These are phyloP conservation scores for Borostomias antarcticus DNA, from an alignment of 2,797 vertebrate species.

Conservation along the genomic window DNA sequence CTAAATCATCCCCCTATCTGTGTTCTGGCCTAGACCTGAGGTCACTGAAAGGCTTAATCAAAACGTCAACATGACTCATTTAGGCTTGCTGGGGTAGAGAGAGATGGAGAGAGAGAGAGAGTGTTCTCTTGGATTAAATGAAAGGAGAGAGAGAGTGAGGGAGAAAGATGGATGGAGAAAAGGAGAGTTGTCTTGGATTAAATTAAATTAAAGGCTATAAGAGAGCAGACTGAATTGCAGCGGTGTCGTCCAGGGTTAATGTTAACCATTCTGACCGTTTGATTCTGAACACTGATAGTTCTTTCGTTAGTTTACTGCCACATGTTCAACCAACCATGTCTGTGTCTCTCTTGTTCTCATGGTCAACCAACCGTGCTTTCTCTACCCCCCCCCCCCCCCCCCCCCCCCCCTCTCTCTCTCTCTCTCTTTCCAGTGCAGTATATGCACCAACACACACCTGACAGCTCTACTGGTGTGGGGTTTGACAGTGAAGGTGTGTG, in stretches of 20 bases:
- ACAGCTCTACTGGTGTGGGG: slow-evolving; percentile 50
- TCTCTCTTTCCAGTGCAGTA: not conserved
- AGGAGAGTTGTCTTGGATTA: not conserved
- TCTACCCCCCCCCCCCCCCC: not conserved
- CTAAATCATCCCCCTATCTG: too few relatives aligned
- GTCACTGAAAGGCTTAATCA: too few relatives aligned
- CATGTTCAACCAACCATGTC: too few relatives aligned
- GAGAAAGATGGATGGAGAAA: not conserved
- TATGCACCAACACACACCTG: slow-evolving; percentile 31
- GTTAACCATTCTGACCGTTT: not conserved
- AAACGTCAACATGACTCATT: too few relatives aligned
- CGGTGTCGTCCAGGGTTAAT: not conserved
- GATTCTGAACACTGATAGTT: too few relatives aligned
- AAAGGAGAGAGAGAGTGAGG: not conserved
- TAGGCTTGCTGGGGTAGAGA: too few relatives aligned
- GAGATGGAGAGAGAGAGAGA: not conserved
- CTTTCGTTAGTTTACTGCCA: too few relatives aligned
- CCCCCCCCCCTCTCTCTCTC: not conserved
- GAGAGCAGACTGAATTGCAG: not conserved
- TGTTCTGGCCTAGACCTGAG: too few relatives aligned
- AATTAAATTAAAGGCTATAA: not conserved
- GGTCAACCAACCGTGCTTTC: not conserved
- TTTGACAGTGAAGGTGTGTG: slow-evolving; percentile 15
- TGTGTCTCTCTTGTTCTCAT: slow-evolving; percentile 30
- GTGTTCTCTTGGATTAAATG: too few relatives aligned